phyloP scores from a whole-genome alignment of 2,797 vertebrate species.

The Alca torda region DNA sequence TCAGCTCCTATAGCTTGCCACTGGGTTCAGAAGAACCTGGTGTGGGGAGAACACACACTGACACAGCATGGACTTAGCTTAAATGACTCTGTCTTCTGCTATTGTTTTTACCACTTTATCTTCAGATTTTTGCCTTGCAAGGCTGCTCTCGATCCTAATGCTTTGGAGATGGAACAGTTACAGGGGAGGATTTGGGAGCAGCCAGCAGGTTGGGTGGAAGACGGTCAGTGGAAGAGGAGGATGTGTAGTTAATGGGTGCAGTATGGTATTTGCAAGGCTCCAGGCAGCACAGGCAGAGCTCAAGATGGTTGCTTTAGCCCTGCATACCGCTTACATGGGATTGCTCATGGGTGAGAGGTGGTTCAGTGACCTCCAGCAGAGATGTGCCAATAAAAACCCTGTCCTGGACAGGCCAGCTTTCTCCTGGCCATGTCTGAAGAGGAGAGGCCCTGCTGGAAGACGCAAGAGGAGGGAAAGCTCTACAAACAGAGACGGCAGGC shows the following conservation, averaged over 20 bases:
- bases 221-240: background rate
- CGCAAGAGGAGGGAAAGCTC: background rate
- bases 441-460: background rate
- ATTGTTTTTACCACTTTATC: background rate
- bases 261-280: background rate
- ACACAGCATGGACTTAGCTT: background rate
- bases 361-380: background rate
- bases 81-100: background rate
- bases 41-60: background rate
- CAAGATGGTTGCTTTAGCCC: background rate
- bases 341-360: fast-evolving
- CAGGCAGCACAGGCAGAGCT: background rate
- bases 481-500: background rate
- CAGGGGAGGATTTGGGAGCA: background rate
- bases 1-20: background rate
- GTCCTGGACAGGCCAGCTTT: background rate
- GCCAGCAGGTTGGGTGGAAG: background rate
- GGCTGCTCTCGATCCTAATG: background rate
- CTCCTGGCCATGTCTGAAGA: background rate
- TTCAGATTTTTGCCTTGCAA: background rate
- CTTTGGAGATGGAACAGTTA: background rate
- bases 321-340: background rate
- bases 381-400: background rate
- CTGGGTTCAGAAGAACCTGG: background rate
- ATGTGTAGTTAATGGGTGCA: background rate